Evolutionary conservation across 2,113 vertebrate species (phyloP).

Genomic region (Crotophaga sulcirostris): DNA sequence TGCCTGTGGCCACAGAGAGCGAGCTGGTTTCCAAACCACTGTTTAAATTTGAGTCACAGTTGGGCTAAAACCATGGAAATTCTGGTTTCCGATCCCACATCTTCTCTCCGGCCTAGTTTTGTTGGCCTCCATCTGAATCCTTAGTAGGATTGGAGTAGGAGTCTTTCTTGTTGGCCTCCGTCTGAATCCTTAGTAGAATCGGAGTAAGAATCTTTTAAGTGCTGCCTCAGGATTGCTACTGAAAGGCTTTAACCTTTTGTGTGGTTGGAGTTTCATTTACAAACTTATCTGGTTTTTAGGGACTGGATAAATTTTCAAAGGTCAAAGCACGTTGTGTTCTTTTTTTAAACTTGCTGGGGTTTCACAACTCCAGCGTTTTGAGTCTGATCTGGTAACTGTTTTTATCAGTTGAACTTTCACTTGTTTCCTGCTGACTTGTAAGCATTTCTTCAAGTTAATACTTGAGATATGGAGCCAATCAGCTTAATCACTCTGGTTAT

Average conservation of each 20-base stretch:
- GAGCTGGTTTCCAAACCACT: slow-evolving; percentile 32
- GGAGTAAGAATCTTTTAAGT: not conserved
- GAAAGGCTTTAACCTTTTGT: not conserved
- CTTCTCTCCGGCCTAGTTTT: slow-evolving; percentile 9
- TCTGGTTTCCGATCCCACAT: not conserved
- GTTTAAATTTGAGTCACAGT: slow-evolving; percentile 42
- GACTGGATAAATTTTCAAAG: not conserved
- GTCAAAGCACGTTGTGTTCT: not conserved
- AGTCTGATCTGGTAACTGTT: not conserved
- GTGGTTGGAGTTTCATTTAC: not conserved
- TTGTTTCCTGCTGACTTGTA: not conserved
- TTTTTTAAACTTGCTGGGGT: not conserved
- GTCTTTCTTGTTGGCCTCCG: not conserved
- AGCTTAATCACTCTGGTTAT: not conserved
- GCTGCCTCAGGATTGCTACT: not conserved
- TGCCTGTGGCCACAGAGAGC: slow-evolving; percentile 38
- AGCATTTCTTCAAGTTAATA: slow-evolving; percentile 15
- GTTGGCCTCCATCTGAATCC: not conserved
- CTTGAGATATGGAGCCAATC: not conserved
- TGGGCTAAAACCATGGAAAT: slow-evolving; percentile 49
- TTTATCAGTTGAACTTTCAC: slow-evolving; percentile 59
- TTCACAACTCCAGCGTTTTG: slow-evolving; percentile 18
- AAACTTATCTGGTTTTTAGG: not conserved
- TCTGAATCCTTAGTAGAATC: not conserved
- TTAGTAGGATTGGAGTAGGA: not conserved